Conservation (phyloP, 64 coral and sea anemone genomes). For the Platygyra sinensis region DNA sequence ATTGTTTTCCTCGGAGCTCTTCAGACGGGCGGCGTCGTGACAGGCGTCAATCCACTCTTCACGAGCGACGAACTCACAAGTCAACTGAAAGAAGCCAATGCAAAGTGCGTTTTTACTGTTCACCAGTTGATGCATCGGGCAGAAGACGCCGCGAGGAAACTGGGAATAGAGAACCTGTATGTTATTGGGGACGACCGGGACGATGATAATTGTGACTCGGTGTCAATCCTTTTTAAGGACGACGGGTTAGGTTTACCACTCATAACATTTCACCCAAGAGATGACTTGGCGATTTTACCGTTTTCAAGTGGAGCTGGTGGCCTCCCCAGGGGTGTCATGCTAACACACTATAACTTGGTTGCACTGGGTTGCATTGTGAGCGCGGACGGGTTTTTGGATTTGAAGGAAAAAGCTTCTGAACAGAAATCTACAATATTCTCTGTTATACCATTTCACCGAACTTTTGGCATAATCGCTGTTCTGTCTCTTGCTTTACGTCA, state of each 20-base stretch:
- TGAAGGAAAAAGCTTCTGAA: conserved; percentile 2
- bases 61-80: conserved; percentile 50
- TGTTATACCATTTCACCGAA: conserved; percentile 48
- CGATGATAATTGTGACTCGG: conserved; percentile 37
- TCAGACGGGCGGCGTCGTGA: conserved; percentile 57
- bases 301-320: conserved; percentile 69
- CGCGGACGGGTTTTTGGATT: not conserved
- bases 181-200: conserved; percentile 45
- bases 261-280: conserved; percentile 48
- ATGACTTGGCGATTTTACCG: conserved; percentile 76
- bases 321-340: conserved; percentile 76
- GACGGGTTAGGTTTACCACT: conserved; percentile 49
- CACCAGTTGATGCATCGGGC: conserved; percentile 37
- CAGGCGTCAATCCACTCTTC: conserved; percentile 57
- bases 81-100: conserved; percentile 62
- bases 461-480: conserved; percentile 53
- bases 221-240: conserved; percentile 60
- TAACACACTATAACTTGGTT: conserved; percentile 74
- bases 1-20: conserved; percentile 60
- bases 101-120: conserved; percentile 46
- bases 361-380: conserved; percentile 39
- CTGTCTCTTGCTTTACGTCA: not conserved
- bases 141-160: conserved; percentile 29
- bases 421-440: conserved; percentile 16
- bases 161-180: conserved; percentile 29